Conservation (phyloP, 2,888 invertebrate genomes). For the Azorinus chamasolen region DNA sequence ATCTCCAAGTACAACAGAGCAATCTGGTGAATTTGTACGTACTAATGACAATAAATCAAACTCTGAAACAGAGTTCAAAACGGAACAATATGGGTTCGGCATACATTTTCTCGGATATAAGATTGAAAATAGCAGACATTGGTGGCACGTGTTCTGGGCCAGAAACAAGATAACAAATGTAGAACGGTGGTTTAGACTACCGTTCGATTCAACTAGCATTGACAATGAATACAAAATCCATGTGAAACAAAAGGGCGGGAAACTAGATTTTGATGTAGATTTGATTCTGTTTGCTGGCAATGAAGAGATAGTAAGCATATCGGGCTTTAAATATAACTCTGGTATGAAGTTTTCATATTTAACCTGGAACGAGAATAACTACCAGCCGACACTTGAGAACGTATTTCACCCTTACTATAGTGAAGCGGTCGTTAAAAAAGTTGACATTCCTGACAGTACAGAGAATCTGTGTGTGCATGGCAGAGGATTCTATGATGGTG, state of each 20-base stretch:
- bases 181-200: constrained; percentile 44
- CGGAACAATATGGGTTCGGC: constrained; percentile 48
- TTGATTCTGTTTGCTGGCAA: constrained; percentile 34
- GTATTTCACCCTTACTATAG: constrained; percentile 63
- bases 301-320: no score
- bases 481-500: constrained; percentile 64
- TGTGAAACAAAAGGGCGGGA: constrained; percentile 19
- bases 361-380: constrained; percentile 66
- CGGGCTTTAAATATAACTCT: constrained; percentile 41
- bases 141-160: constrained; percentile 49
- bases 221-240: constrained; percentile 31
- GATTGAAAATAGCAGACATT: constrained; percentile 46
- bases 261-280: constrained; percentile 34
- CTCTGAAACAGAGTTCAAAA: constrained; percentile 24
- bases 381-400: constrained; percentile 60
- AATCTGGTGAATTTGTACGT: constrained; percentile 4
- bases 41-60: constrained; percentile 11
- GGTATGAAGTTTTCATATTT: constrained; percentile 31
- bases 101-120: no score
- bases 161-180: constrained; percentile 32
- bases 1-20: background rate
- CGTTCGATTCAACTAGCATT: constrained; percentile 24
- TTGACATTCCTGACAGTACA: constrained; percentile 53
- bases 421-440: constrained; percentile 42
- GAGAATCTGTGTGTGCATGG: constrained; percentile 65